Evolutionary conservation across 2,888 invertebrate species (phyloP), one percentile per base, ranked within the genome.

Genomic region (Chymomyza amoena): DNA sequence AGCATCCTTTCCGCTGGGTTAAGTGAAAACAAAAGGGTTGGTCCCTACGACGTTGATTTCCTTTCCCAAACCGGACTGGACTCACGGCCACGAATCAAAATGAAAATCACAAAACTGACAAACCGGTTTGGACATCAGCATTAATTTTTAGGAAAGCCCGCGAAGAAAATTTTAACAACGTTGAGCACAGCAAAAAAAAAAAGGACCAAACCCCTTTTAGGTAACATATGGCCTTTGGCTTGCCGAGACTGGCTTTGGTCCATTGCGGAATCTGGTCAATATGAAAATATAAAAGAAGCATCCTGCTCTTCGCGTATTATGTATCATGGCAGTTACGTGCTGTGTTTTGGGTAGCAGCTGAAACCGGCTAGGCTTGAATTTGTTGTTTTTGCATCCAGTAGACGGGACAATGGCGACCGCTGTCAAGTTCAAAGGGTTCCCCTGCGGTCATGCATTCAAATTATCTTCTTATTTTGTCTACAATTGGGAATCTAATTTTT

Each of bases 91-190:
- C 78, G 75, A 87, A 78, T 70, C 76, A 80, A 68, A 79, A 73
- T 73, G 74, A 72, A 78, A 82, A 73, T 79, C 80, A 77, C 70
- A 70, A 60, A 54, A 61, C 62, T 60, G 64, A 63, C 36, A 74
- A 87, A 88, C 88, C 88, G 89, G 88, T 88, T 88, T 84, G 84
- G 87, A 89, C 89, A 87, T 80, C 79, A 59, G 74, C 78, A 89
- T 84, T 81, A 77, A 78, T 80, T 85, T 79, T 66, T 59, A 68
- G 70, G 70, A 74, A 83, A 80, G 79, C 76, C 74, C 77, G 79
- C 81, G 73, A 84, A 88, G 87, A 86, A 88, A 88, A 79, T 81
- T 73, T 70, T 9, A 70, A 68, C 68, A 66, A 63, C 60, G 10
- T n/a, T n/a, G 54, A 59, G 54, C 18, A 28, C 69, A 59, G 32